Conservation (phyloP, 2,888 invertebrate species). For the Apomyelois bistriatella region DNA sequence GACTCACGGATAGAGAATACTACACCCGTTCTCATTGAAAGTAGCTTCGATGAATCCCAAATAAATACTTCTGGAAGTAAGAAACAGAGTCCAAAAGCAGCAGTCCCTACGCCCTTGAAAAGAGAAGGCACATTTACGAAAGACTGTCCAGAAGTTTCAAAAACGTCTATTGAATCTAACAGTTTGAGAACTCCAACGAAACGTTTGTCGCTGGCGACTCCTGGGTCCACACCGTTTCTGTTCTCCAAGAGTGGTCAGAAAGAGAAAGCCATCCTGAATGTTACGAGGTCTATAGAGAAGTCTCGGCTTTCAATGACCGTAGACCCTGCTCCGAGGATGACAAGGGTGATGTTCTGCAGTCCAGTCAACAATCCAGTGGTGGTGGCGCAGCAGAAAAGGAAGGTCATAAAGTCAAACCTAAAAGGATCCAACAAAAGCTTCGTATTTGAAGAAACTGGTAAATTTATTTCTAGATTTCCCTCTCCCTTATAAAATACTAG, state of each 20-base stretch:
- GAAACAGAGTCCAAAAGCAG: slow-evolving; percentile 9
- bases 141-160: slow-evolving; percentile 37
- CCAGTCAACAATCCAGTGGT: slow-evolving; percentile 49
- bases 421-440: slow-evolving; percentile 75
- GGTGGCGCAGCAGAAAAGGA: slow-evolving; percentile 46
- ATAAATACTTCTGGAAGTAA: slow-evolving; percentile 21
- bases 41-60: slow-evolving; percentile 54
- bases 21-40: slow-evolving; percentile 60
- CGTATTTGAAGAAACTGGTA: slow-evolving; percentile 59
- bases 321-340: slow-evolving; percentile 32
- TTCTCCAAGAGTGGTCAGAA: slow-evolving; percentile 36
- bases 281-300: slow-evolving; percentile 65
- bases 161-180: slow-evolving; percentile 18
- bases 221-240: slow-evolving; percentile 63
- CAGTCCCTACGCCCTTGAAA: slow-evolving; percentile 41
- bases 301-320: slow-evolving; percentile 29
- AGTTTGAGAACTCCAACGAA: slow-evolving; percentile 40
- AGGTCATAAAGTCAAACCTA: slow-evolving; percentile 68
- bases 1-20: slow-evolving; percentile 51
- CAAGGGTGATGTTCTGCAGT: slow-evolving; percentile 71
- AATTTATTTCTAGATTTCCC: too few relatives aligned
- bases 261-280: slow-evolving; percentile 46
- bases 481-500: too few relatives aligned
- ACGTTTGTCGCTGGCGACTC: slow-evolving; percentile 43
- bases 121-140: slow-evolving; percentile 70